Conservation (phyloP, 1,140 invertebrate genomes). For the Pentalonia nigronervosa region DNA sequence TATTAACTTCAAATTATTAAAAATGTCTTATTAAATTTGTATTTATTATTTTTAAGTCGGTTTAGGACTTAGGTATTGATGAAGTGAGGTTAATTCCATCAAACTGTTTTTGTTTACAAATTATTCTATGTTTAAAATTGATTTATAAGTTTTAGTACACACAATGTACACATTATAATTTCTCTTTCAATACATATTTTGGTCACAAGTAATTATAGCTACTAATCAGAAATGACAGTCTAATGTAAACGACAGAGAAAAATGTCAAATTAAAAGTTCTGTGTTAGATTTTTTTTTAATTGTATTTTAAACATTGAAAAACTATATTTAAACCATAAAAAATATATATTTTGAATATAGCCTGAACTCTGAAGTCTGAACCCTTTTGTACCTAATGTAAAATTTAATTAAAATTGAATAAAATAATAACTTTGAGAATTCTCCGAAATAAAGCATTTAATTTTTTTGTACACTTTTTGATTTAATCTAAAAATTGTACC, state of each 20-base stretch:
- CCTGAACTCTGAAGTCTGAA: background rate
- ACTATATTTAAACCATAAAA: no score
- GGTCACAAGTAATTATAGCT: background rate
- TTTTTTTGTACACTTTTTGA: background rate
- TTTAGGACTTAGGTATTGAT: background rate
- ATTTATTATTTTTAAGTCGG: background rate
- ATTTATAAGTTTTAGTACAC: background rate
- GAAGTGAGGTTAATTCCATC: background rate
- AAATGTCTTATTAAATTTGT: background rate
- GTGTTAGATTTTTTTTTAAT: background rate
- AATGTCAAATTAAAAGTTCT: background rate
- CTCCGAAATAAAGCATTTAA: background rate
- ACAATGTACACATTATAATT: background rate
- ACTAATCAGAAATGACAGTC: background rate
- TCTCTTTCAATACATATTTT: background rate
- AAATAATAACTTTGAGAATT: background rate
- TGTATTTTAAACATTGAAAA: background rate
- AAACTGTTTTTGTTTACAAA: no score
- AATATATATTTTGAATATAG: background rate
- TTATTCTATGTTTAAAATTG: background rate
- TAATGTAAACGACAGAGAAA: background rate
- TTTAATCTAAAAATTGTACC: background rate
- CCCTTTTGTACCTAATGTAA: rapidly evolving
- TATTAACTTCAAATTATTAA: background rate
- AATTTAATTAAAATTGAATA: background rate